These are phyloP conservation scores for Chironex yamaguchii DNA, from an alignment of 30 jellyfish, hydroid and myxozoan species.

Conservation along the genomic window DNA sequence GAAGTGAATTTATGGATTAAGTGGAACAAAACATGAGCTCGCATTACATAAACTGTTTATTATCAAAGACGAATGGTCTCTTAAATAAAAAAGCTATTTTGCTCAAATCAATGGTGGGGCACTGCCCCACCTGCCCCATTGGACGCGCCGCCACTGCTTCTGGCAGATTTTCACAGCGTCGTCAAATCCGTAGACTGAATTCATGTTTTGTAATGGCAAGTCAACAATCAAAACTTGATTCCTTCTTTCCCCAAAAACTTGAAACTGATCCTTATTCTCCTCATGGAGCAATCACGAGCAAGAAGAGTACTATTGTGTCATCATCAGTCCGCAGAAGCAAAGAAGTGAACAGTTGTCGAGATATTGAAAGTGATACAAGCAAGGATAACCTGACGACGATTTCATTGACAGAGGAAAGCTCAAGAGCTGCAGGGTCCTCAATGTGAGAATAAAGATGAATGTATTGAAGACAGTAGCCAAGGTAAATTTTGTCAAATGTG, in stretches of 20 bases:
- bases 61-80: no score
- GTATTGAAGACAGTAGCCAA: constrained; percentile 38
- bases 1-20: no score
- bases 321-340: constrained; percentile 24
- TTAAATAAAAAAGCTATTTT: no score
- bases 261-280: constrained; percentile 35
- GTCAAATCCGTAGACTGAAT: no score
- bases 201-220: constrained; percentile 31
- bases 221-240: constrained; percentile 36
- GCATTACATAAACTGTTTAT: no score
- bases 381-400: constrained; percentile 12
- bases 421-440: constrained; percentile 47
- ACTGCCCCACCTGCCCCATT: no score
- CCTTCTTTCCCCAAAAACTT: constrained; percentile 24
- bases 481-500: constrained; percentile 16
- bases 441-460: constrained; percentile 18
- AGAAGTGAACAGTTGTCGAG: constrained; percentile 4
- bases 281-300: no score
- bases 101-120: no score
- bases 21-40: no score
- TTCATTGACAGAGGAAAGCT: constrained; percentile 10
- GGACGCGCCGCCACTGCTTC: no score
- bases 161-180: no score
- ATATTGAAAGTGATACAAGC: constrained; percentile 30
- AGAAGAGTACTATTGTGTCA: neutral